Percentiles rank a stretch among this genome's conserved stretches.
phyloP scores from a whole-genome alignment of 1,140 invertebrate genomes.

The Condylostylus longicornis region DNA sequence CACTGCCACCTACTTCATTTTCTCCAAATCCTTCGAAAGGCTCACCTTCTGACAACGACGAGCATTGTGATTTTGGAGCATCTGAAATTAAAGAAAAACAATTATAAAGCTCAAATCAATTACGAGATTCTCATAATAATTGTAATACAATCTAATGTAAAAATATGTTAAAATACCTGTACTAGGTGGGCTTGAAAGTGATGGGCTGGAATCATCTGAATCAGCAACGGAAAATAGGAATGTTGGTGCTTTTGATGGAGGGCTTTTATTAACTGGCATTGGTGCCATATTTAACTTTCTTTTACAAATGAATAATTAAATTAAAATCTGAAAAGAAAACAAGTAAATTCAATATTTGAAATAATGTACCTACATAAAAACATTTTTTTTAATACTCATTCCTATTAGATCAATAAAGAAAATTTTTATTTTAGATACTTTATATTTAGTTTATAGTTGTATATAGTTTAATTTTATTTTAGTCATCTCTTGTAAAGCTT shows the following conservation, averaged over 20 bases:
- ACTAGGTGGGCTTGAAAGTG: conserved; percentile 28
- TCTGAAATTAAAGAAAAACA: conserved; percentile 8
- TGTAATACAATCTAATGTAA: neutral
- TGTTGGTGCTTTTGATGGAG: conserved; percentile 16
- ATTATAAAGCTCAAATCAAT: neutral
- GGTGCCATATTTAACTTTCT: conserved; percentile 27
- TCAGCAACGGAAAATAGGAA: conserved; percentile 19
- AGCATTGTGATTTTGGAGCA: conserved; percentile 38
- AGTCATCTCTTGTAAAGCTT: too few relatives aligned
- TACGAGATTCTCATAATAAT: neutral
- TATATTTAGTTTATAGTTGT: too few relatives aligned
- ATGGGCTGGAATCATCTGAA: conserved; percentile 25
- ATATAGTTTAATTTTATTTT: too few relatives aligned
- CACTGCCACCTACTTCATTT: conserved; percentile 23
- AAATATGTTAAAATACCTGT: conserved; percentile 16
- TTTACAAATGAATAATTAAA: too few relatives aligned
- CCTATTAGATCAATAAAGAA: too few relatives aligned
- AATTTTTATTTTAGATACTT: too few relatives aligned
- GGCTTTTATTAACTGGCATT: conserved; percentile 23
- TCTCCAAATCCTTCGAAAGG: conserved; percentile 50
- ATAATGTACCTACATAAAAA: too few relatives aligned
- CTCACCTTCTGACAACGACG: conserved; percentile 45
- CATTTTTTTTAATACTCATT: too few relatives aligned
- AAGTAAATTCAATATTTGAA: too few relatives aligned
- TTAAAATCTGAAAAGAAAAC: too few relatives aligned